Evolutionary conservation across 1,140 invertebrate genomes (phyloP), one percentile per base, ranked within the genome.

Genomic region (Brachionus sp.): DNA sequence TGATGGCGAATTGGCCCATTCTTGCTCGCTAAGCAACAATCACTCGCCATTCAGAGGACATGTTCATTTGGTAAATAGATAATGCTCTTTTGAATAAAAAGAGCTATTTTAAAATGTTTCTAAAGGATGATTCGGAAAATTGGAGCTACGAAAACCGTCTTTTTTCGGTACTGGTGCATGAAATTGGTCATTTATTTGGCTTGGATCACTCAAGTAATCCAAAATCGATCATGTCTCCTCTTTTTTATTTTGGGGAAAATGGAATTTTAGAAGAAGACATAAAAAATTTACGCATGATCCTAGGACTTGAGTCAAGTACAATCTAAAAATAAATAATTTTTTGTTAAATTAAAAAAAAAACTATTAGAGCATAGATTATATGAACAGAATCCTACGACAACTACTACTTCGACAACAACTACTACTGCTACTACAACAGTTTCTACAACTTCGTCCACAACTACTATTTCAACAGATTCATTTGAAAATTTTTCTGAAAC

Each of bases 1-100:
- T 62, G 77, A 80, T 80, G 77, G 77, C 16, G 77, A 80, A 80
- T 66, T 80, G 19, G 77, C 77, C 35, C 77, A 80, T 62, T 80
- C 77, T n/a, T 62, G 77, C 16, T 80, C 77, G 10, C 35, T 80
- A 19, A 80, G 77, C 25, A 57, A 80, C 33, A 80, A 50, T 62
- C 77, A 62, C 35, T 80, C 77, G 19, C 77, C 77, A 80, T 80
- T 44, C 29, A 39, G 77, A 50, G 77, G 77, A 37, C 77, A 80
- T 29, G 19, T 80, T 80, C 77, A 80, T 33, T 80, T 80, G 44
- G 68, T 73, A 73, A 73, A 16, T 39, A 16, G 42, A 39, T 23
- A 42, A 73, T 6, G 23, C 42, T 73, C 29, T 29, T 29, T 29
- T 29, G 29, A 29, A 29, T 29, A 29, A 29, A 29, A 29, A 29